These are phyloP conservation scores for Labrus mixtus DNA, from an alignment of 2,113 vertebrate genomes.

Conservation along the genomic window DNA sequence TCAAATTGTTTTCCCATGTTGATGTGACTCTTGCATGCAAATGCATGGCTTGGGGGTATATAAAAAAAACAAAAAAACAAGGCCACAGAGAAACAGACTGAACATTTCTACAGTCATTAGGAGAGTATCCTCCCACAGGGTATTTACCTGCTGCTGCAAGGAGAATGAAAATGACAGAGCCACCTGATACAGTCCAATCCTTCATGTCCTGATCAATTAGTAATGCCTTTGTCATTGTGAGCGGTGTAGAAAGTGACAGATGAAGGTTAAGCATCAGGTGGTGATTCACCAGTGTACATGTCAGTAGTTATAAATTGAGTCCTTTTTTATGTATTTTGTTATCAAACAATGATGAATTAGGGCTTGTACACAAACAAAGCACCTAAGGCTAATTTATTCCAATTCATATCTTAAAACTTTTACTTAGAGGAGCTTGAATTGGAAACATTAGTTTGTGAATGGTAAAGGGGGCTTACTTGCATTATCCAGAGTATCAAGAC, in stretches of 20 bases:
- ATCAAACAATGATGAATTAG: background rate
- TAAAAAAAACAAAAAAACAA: constrained; percentile 1
- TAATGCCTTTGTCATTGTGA: constrained; percentile 35
- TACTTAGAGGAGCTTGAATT: background rate
- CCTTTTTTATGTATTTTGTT: constrained; percentile 11
- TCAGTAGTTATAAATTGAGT: constrained; percentile 6
- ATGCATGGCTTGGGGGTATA: background rate
- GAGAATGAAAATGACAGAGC: constrained; percentile 14
- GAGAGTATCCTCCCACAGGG: constrained; percentile 3
- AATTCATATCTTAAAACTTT: background rate
- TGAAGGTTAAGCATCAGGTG: constrained; percentile 28
- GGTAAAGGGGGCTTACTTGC: background rate
- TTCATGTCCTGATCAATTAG: constrained; percentile 54
- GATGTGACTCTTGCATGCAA: background rate
- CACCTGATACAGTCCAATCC: constrained; percentile 22
- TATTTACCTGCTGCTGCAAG: constrained; percentile 5
- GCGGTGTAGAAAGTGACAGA: constrained; percentile 25
- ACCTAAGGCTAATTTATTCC: background rate
- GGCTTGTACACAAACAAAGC: background rate
- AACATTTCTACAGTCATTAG: constrained; percentile 22
- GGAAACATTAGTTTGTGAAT: background rate
- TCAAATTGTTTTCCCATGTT: constrained; percentile 34
- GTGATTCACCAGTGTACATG: constrained; percentile 17
- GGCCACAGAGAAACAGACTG: constrained; percentile 18
- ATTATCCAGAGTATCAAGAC: background rate